These are phyloP conservation scores for Margaritifera margaritifera DNA, from an alignment of 2,888 invertebrate genomes.

Conservation along the genomic window DNA sequence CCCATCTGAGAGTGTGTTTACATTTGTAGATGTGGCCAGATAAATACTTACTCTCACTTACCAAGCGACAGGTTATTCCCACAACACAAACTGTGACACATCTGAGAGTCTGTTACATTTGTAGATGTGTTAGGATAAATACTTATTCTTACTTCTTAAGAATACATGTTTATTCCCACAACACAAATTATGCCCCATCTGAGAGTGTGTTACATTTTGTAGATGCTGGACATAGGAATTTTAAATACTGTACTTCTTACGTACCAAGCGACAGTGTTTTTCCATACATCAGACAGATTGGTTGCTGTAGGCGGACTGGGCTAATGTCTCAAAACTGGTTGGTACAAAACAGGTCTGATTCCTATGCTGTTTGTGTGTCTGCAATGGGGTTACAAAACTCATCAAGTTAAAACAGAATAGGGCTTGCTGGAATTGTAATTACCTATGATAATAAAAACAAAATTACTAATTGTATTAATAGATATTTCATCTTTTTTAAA, in stretches of 20 bases:
- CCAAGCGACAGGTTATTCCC: conserved; percentile 86
- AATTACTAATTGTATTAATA: neutral
- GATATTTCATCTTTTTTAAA: neutral
- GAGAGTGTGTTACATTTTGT: too few species aligned
- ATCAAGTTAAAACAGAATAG: conserved; percentile 79
- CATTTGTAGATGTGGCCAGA: neutral
- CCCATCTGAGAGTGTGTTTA: neutral
- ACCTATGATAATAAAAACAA: conserved; percentile 47
- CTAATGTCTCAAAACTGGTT: conserved; percentile 95
- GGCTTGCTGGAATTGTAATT: conserved; percentile 61
- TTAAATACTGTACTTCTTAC: too few species aligned
- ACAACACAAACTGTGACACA: too few species aligned
- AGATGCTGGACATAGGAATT: too few species aligned
- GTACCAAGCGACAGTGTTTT: too few species aligned
- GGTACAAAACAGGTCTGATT: conserved; percentile 92
- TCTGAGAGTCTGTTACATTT: too few species aligned
- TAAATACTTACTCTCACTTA: conserved; percentile 40
- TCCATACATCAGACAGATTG: too few species aligned
- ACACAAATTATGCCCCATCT: too few species aligned
- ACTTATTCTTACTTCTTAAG: too few species aligned
- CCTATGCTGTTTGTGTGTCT: conserved; percentile 84
- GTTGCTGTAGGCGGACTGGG: conserved; percentile 89
- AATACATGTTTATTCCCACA: too few species aligned
- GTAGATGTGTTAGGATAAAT: too few species aligned
- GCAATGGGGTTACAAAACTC: conserved; percentile 96